These are phyloP conservation scores for Lepidocolaptes lacrymiger DNA, from an alignment of 2,797 vertebrate genomes.

Conservation along the genomic window DNA sequence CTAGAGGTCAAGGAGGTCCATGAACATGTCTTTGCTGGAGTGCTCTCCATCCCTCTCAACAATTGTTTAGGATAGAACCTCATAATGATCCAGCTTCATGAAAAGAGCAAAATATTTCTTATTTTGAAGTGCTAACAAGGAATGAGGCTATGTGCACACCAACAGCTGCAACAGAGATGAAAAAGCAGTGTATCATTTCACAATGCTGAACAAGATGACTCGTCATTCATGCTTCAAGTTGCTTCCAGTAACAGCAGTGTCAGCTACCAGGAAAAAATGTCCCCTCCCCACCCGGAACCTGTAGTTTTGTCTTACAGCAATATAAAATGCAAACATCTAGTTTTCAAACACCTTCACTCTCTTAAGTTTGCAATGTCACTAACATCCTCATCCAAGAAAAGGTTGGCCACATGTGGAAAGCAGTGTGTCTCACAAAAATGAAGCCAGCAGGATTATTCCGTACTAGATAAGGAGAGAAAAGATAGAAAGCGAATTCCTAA, in stretches of 20 bases:
- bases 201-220: neutral
- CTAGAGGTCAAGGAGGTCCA: neutral
- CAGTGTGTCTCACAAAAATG: neutral
- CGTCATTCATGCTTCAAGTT: neutral
- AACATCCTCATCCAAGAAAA: neutral
- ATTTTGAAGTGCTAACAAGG: neutral
- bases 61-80: neutral
- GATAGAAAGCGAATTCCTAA: conserved; percentile 21
- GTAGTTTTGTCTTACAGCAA: neutral
- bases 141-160: neutral
- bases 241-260: neutral
- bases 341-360: neutral
- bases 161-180: neutral
- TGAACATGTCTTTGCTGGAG: neutral
- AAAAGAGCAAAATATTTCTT: neutral
- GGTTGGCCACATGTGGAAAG: neutral
- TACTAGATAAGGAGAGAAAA: neutral
- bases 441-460: neutral
- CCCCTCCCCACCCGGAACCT: neutral
- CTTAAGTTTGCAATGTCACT: neutral
- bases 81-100: neutral
- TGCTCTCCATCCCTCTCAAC: neutral
- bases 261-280: neutral
- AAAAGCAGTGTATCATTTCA: neutral
- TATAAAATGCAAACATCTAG: neutral